Evolutionary conservation across 2,888 invertebrate genomes (phyloP), one percentile per base, ranked within the genome.

Genomic region (Pseudococcus jackbeardsleyi): DNA sequence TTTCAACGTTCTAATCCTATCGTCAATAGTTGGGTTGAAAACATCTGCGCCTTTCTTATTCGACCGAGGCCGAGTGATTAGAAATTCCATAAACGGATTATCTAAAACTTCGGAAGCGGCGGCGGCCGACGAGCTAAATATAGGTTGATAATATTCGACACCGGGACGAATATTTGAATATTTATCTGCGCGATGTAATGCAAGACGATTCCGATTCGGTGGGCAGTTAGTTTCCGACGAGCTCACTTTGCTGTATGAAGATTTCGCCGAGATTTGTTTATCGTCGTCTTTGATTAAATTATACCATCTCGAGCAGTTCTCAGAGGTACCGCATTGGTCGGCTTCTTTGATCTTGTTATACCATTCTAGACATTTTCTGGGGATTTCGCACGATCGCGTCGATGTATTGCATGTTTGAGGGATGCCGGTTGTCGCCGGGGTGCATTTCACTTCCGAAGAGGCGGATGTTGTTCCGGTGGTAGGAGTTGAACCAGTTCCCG

Each of bases 261-360:
- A 72, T 26, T 33, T 72, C 26, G 1, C 15, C 68, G 68, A 26
- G 68, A 11, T 26, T 79, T 17, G n/a, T 79, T 7, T 33, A 79
- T 72, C 72, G 33, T 79, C 19, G n/a, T 42, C 79, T 79, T 79
- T 79, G 79, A 79, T 79, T n/a, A 79, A n/a, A 79, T 79, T 39
- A 33, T 79, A 79, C 79, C 79, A 79, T 42, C 42, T 79, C 8
- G 79, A 5, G n/a, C 42, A 79, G 0, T 33, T 72, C 15, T 19
- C 50, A 64, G 9, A 26, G 68, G 8, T 12, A 33, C 15, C 79
- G 7, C 33, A n/a, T 42, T 11, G 17, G n/a, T n/a, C 42, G n/a
- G 3, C 26, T 12, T 79, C 79, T 39, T 79, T 79, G 79, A 79
- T 79, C 15, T 79, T 79, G 42, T 79, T 79, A n/a, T 79, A 79